Base-by-base conservation (phyloP, 2,888 invertebrate genomes). In the Microchrysa polita region DNA sequence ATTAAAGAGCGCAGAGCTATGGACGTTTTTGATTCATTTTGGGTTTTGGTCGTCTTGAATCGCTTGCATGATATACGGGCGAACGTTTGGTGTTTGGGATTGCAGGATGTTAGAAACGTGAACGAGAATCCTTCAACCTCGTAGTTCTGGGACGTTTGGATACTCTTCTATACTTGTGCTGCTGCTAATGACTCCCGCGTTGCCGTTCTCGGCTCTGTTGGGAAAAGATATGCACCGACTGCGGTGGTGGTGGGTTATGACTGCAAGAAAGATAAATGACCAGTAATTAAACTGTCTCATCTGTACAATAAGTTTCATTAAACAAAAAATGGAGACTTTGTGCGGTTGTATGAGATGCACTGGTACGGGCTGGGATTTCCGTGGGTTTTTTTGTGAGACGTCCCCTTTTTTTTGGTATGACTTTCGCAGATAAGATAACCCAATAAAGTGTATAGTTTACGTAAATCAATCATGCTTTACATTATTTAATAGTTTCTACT, bases 231-330 rank as follows among this genome's bases (percentile, higher is more conserved):
- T 55, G 55, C 55, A 18, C n/a, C 53, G 18, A 1, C 10, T 1
- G 5, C 16, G 18, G 16, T n/a, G n/a, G n/a, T 18, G 22, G 55
- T 22, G 55, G 55, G 55, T 55, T 55, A 61, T 34, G 40, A 61
- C 61, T 61, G 40, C n/a, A 74, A 77, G 27, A 75, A 76, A 77
- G 78, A 78, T 78, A 77, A 78, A 78, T 78, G 78, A 78, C 74
- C 72, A 76, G 78, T 78, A 78, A 78, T 78, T 78, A 78, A 78
- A 77, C 76, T 75, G 78, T 78, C 78, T 78, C 77, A 40, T 40
- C 40, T 65, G 9, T 27, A 65, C 65, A 65, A 65, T 42, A n/a
- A 65, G n/a, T 34, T 42, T 16, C 65, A 9, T 40, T 42, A 40
- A 44, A 34, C n/a, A n/a, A 34, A 34, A 40, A 23, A 12, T 27